A percentile compares a stretch with the other conserved stretches of the same genome.
phyloP scores from a whole-genome alignment of 2,888 invertebrate species.

The Aspidapion aeneum region DNA sequence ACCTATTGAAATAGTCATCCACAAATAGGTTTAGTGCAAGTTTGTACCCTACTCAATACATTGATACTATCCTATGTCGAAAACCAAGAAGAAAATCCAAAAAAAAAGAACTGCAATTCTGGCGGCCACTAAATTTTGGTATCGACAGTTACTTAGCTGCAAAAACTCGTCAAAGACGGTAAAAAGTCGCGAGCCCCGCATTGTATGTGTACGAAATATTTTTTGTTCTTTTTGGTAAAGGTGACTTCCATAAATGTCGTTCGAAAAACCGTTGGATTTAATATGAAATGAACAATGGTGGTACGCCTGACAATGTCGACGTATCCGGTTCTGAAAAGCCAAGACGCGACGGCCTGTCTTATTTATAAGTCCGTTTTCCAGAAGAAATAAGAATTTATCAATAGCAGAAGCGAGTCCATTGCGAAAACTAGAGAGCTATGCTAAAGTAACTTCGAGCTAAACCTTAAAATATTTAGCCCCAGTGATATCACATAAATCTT shows the following conservation, averaged over 20 bases:
- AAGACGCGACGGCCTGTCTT: slow-evolving; percentile 27
- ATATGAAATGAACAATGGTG: slow-evolving; percentile 46
- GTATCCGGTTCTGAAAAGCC: slow-evolving; percentile 33
- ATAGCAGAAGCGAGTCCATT: slow-evolving; percentile 34
- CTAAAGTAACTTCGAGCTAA: no score
- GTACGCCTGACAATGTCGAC: slow-evolving; percentile 43
- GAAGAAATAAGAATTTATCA: slow-evolving; percentile 44
- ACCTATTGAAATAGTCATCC: no score
- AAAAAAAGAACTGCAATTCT: background rate
- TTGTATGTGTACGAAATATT: background rate
- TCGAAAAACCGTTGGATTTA: slow-evolving; percentile 36
- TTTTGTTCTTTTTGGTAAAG: background rate
- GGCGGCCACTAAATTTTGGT: no score
- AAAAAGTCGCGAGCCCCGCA: background rate
- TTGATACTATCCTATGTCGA: no score
- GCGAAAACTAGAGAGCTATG: background rate
- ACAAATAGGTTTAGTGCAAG: no score
- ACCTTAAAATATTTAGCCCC: no score
- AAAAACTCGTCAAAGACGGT: background rate
- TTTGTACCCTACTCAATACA: no score
- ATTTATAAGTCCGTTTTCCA: slow-evolving; percentile 41
- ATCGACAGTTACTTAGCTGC: background rate
- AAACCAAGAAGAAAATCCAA: no score
- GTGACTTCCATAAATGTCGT: slow-evolving; percentile 39
- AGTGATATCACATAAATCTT: no score